Percentiles rank a stretch among this genome's conserved stretches.
Evolutionary conservation across 1,140 invertebrate genomes (phyloP).

Genomic region (Drosophila sproati): DNA sequence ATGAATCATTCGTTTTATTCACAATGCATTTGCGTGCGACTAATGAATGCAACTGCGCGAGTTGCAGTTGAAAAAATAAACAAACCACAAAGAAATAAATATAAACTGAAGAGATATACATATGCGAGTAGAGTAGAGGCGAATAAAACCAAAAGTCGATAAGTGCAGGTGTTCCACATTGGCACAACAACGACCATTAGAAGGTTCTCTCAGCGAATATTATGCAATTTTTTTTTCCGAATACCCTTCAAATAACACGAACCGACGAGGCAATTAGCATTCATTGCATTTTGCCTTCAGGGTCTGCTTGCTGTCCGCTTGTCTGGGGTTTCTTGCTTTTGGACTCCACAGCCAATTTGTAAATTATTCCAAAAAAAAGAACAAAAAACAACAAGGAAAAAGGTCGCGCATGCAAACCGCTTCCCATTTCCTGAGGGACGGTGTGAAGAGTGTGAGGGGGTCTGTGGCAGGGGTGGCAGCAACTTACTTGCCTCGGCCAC

Average conservation of each 20-base stretch:
- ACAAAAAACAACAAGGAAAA: slow-evolving; percentile 11
- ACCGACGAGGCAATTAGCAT: slow-evolving; percentile 60
- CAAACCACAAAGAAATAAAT: slow-evolving; percentile 51
- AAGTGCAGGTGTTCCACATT: slow-evolving; percentile 61
- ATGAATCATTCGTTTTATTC: slow-evolving; percentile 38
- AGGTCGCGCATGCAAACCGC: slow-evolving; percentile 74
- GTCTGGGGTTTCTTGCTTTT: neutral
- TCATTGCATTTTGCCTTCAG: slow-evolving; percentile 37
- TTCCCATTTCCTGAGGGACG: slow-evolving; percentile 40
- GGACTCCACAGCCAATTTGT: slow-evolving; percentile 63
- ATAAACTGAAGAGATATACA: slow-evolving; percentile 23
- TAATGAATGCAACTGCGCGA: slow-evolving; percentile 63
- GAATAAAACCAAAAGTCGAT: slow-evolving; percentile 40
- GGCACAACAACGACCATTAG: slow-evolving; percentile 3
- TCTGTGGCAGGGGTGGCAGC: too few relatives aligned
- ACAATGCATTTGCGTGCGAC: slow-evolving; percentile 61
- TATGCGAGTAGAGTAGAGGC: slow-evolving; percentile 2
- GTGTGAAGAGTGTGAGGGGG: neutral
- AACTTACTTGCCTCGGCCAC: slow-evolving; percentile 35
- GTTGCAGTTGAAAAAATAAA: neutral
- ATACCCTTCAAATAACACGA: slow-evolving; percentile 44
- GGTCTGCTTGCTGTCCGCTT: slow-evolving; percentile 1
- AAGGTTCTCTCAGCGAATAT: slow-evolving; percentile 28
- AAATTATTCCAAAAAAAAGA: slow-evolving; percentile 56
- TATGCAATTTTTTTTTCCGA: slow-evolving; percentile 61